These are phyloP conservation scores for Propithecus perrieri DNA, from an alignment of 2,797 vertebrate species.

Conservation along the genomic window DNA sequence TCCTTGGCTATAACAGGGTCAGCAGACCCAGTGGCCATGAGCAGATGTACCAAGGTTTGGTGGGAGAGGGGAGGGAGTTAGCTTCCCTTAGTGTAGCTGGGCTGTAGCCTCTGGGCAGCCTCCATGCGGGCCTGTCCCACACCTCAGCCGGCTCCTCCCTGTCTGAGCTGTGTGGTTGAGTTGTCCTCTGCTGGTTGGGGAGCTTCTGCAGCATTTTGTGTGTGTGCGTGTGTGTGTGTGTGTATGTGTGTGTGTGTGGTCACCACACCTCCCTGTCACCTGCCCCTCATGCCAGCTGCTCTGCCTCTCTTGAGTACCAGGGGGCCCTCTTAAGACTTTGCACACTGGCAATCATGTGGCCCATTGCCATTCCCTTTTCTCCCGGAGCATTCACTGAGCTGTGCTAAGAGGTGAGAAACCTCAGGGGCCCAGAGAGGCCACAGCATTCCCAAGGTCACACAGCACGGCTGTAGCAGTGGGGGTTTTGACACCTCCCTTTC, in stretches of 20 bases:
- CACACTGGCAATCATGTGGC: rapidly evolving
- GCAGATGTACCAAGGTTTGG: background rate
- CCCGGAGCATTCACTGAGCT: background rate
- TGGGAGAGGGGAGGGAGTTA: background rate
- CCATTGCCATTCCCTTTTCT: background rate
- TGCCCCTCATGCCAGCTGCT: background rate
- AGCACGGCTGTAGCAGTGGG: background rate
- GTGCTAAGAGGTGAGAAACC: background rate
- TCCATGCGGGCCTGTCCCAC: background rate
- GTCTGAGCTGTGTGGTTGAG: background rate
- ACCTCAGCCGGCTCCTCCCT: too few species aligned
- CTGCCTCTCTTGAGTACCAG: background rate
- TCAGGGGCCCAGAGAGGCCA: background rate
- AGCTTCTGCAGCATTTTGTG: background rate
- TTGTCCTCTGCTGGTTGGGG: background rate
- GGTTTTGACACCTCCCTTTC: background rate
- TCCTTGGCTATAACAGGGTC: background rate
- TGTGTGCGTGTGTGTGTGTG: background rate
- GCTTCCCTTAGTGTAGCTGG: background rate
- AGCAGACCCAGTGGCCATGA: background rate
- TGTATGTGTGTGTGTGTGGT: background rate
- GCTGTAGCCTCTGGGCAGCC: background rate
- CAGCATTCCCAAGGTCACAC: background rate
- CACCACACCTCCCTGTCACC: background rate
- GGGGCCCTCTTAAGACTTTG: background rate